Evolutionary conservation across 2,797 vertebrate species (phyloP).

Genomic region (Percopsis omiscomaycus): DNA sequence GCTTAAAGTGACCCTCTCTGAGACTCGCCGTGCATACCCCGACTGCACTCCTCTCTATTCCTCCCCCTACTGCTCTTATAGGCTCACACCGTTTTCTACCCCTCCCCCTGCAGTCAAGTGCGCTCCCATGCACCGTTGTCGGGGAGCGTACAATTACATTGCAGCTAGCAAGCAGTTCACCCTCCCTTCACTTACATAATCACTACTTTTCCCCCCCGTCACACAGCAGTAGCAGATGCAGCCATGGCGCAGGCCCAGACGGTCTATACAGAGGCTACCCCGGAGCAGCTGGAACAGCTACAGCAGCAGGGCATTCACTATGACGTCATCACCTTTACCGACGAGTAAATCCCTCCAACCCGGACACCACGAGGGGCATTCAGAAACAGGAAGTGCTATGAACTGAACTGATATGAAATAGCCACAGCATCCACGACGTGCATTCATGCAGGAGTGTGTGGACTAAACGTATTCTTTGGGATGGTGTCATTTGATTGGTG

Average conservation of each 20-base stretch:
- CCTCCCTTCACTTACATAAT: neutral
- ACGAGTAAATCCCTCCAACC: slow-evolving; percentile 64
- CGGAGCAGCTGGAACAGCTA: slow-evolving; percentile 89
- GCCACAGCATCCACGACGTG: slow-evolving; percentile 42
- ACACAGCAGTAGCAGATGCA: slow-evolving; percentile 87
- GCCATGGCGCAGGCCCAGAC: slow-evolving; percentile 89
- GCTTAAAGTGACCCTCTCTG: no score
- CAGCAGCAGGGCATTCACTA: slow-evolving; percentile 92
- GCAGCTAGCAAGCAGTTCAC: no score
- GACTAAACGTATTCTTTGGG: slow-evolving; percentile 30
- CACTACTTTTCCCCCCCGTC: neutral
- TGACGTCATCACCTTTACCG: slow-evolving; percentile 89
- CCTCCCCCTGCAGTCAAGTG: no score
- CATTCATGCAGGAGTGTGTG: slow-evolving; percentile 41
- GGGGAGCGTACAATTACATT: no score
- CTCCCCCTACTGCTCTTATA: no score
- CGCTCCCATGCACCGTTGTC: no score
- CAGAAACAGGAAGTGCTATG: slow-evolving; percentile 33
- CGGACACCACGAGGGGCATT: slow-evolving; percentile 5
- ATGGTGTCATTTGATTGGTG: slow-evolving; percentile 14
- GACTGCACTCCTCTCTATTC: no score
- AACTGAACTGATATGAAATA: slow-evolving; percentile 23
- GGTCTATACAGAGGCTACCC: slow-evolving; percentile 84
- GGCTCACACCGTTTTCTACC: no score
- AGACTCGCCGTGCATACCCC: no score